A percentile compares a stretch with the other conserved stretches of the same genome.
Conservation (phyloP, 1,140 invertebrate species). For the Tetramorium parvispinum region DNA sequence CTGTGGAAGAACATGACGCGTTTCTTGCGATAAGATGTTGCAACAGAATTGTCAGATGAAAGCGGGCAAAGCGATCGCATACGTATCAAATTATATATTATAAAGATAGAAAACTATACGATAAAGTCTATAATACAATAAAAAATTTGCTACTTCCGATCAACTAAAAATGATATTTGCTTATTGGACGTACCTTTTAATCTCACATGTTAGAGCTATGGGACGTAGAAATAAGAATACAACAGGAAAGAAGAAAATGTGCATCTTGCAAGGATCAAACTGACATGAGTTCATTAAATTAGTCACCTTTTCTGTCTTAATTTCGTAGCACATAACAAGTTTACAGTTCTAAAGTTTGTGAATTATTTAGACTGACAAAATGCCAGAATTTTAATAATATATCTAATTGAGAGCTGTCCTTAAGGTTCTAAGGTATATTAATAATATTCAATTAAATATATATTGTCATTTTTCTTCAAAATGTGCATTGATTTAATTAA, state of each 20-base stretch:
- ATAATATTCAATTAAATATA: constrained; percentile 4
- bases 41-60: constrained; percentile 21
- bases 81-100: constrained; percentile 13
- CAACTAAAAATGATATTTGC: neutral
- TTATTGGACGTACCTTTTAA: neutral
- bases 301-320: neutral
- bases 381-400: neutral
- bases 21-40: neutral
- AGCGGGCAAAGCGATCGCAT: neutral
- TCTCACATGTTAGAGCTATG: neutral
- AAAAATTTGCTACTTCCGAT: neutral
- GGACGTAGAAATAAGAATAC: neutral
- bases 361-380: constrained; percentile 1
- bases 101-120: constrained; percentile 22
- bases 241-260: neutral
- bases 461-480: constrained; percentile 28
- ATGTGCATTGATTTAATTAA: constrained; percentile 2
- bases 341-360: neutral
- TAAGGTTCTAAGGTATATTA: neutral
- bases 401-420: constrained; percentile 12
- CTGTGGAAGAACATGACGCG: constrained; percentile 49
- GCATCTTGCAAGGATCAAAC: neutral
- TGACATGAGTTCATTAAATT: neutral
- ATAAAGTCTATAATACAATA: neutral
- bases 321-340: neutral